phyloP scores from a whole-genome alignment of 2,113 vertebrate species.

The Petaurus breviceps region DNA sequence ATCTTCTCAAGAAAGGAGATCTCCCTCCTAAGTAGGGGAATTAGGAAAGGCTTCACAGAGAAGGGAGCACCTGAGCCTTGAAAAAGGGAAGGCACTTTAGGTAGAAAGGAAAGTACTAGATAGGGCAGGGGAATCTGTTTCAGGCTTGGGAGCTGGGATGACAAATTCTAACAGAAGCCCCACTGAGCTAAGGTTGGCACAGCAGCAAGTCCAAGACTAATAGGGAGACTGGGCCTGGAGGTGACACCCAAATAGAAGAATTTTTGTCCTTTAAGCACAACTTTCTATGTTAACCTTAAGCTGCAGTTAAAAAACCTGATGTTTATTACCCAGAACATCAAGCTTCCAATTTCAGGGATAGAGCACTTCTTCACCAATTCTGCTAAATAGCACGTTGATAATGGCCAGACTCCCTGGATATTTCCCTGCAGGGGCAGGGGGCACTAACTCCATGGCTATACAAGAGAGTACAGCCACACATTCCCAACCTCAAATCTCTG shows the following conservation, averaged over 20 bases:
- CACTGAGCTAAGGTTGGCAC: neutral
- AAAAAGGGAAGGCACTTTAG: neutral
- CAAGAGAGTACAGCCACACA: too few relatives aligned
- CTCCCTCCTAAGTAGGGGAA: neutral
- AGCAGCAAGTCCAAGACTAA: neutral
- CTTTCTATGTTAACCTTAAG: neutral
- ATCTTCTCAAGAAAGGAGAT: neutral
- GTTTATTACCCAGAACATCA: neutral
- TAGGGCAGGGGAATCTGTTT: neutral
- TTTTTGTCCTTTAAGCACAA: neutral
- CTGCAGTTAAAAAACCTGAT: slow-evolving; percentile 31
- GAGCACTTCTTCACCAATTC: slow-evolving; percentile 33
- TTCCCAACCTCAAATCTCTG: neutral
- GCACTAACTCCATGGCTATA: neutral
- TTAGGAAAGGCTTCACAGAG: neutral
- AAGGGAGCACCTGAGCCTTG: neutral
- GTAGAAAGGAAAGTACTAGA: neutral
- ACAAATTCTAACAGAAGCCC: neutral
- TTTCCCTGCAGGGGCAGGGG: neutral
- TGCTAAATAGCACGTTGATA: neutral
- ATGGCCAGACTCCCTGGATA: neutral
- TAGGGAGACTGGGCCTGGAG: neutral
- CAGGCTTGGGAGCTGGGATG: neutral
- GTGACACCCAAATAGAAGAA: neutral
- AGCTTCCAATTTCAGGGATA: neutral